phyloP scores from a whole-genome alignment of 2,888 invertebrate genomes.

The Ceratothoa steindachneri region DNA sequence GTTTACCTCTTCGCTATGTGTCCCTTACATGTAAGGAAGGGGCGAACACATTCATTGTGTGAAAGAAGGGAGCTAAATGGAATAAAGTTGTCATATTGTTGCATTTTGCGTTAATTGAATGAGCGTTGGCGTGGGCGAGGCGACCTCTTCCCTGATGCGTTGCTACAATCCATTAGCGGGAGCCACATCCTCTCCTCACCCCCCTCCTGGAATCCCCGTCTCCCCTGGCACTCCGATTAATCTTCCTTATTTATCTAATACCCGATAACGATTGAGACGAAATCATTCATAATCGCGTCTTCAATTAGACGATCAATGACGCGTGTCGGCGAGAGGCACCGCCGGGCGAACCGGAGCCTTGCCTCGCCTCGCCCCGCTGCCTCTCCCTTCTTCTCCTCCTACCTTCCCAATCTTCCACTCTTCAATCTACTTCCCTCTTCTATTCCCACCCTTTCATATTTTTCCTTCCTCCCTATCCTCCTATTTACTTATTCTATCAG shows the following conservation, averaged over 20 bases:
- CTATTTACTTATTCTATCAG: background rate
- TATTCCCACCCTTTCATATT: too few species aligned
- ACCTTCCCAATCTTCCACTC: background rate
- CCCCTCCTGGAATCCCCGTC: background rate
- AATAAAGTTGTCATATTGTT: background rate
- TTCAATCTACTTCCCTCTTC: too few species aligned
- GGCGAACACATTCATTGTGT: too few species aligned
- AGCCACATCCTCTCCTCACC: background rate
- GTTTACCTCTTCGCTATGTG: background rate
- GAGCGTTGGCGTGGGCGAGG: background rate
- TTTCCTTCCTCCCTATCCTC: background rate
- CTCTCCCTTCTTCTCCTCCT: background rate
- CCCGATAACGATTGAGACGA: constrained; percentile 3
- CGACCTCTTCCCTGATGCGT: background rate
- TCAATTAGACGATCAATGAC: background rate
- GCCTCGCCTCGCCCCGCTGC: background rate
- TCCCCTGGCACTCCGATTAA: constrained; percentile 2
- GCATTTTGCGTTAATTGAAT: constrained; percentile 4
- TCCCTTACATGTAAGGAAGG: constrained; percentile 13
- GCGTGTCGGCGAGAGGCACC: constrained; percentile 1
- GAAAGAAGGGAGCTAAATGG: too few species aligned
- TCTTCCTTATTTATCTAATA: constrained; percentile 6
- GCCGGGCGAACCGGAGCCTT: background rate
- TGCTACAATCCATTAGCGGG: background rate
- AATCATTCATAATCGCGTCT: constrained; percentile 10